Conservation (phyloP, 2,888 invertebrate species). For the Mythimna albipuncta region DNA sequence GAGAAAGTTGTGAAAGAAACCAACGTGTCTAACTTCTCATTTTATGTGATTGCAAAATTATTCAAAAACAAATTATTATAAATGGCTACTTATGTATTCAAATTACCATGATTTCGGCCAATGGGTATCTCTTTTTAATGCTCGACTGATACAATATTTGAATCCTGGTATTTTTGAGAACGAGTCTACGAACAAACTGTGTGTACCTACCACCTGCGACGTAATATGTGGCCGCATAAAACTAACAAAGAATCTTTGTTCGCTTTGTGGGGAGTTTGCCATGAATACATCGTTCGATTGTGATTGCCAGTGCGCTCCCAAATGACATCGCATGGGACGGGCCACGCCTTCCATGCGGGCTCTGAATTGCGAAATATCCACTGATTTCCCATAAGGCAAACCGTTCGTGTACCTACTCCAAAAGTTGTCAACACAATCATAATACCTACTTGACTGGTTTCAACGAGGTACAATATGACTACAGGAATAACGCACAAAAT, state of each 20-base stretch:
- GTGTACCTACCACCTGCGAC: constrained; percentile 28
- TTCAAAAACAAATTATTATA: constrained; percentile 56
- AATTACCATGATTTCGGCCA: constrained; percentile 37
- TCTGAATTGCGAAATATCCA: constrained; percentile 76
- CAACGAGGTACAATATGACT: background rate
- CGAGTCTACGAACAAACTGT: constrained; percentile 22
- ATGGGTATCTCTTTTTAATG: constrained; percentile 27
- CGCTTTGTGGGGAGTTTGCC: constrained; percentile 74
- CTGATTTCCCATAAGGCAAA: constrained; percentile 69
- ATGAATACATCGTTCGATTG: constrained; percentile 78
- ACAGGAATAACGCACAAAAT: background rate
- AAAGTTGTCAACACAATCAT: constrained; percentile 3
- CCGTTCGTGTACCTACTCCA: background rate
- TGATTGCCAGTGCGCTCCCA: constrained; percentile 79
- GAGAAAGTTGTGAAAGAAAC: constrained; percentile 74
- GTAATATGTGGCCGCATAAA: constrained; percentile 58
- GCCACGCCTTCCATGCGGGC: constrained; percentile 78
- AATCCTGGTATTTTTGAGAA: constrained; percentile 35
- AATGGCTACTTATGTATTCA: constrained; percentile 40
- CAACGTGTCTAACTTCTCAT: constrained; percentile 58
- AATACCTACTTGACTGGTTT: background rate
- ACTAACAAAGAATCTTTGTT: constrained; percentile 82
- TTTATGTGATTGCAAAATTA: constrained; percentile 66
- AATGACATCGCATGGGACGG: constrained; percentile 74
- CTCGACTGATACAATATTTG: constrained; percentile 27